Percentiles rank a stretch among this genome's conserved stretches.
Conservation (phyloP, 2,888 invertebrate species). For the Caenorhabditis sinica region DNA sequence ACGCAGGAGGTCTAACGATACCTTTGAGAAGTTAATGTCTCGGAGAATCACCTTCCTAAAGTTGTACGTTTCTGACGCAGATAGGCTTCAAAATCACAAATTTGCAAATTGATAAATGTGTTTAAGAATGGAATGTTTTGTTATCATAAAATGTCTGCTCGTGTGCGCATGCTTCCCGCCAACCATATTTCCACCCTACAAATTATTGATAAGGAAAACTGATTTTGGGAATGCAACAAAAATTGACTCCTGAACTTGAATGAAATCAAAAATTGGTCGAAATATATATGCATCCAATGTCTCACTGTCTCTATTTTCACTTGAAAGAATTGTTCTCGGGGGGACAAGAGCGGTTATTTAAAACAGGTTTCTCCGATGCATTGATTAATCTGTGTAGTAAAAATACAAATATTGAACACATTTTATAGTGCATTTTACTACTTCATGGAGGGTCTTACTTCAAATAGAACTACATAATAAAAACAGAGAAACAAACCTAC, state of each 20-base stretch:
- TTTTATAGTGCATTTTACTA: conserved; percentile 48
- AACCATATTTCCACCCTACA: not conserved
- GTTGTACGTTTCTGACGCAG: not conserved
- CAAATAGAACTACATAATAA: not conserved
- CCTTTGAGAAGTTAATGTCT: not conserved
- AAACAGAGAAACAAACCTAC: conserved; percentile 13
- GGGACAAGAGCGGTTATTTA: conserved; percentile 45
- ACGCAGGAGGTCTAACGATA: conserved; percentile 20
- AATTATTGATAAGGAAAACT: conserved; percentile 20
- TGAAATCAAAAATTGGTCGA: conserved; percentile 1
- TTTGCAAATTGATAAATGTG: conserved; percentile 26
- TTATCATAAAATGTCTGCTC: conserved; percentile 34
- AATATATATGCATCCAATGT: conserved; percentile 20
- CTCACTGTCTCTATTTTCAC: not conserved
- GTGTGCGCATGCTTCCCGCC: not conserved
- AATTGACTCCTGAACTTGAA: conserved; percentile 9
- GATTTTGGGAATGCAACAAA: conserved; percentile 8
- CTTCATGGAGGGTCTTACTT: not conserved
- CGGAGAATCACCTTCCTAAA: not conserved
- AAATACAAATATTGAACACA: conserved; percentile 37
- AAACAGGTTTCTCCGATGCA: conserved; percentile 61
- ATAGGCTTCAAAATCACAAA: not conserved
- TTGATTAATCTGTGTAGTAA: conserved; percentile 61
- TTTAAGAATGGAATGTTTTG: conserved; percentile 14
- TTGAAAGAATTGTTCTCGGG: conserved; percentile 29